phyloP scores from a whole-genome alignment of 2,888 invertebrate genomes.

The Lycaena phlaeas region DNA sequence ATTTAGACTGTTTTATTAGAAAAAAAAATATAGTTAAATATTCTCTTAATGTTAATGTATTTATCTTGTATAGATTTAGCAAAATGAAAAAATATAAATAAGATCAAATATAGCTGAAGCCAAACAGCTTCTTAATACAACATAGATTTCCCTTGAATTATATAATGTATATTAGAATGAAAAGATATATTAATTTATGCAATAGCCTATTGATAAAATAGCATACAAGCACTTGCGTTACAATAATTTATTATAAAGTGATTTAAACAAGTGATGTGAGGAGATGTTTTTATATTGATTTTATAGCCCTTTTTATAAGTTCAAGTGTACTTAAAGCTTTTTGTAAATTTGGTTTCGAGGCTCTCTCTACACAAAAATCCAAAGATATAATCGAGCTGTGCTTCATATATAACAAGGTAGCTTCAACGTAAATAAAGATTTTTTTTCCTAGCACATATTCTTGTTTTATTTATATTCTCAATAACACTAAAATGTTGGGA shows the following conservation, averaged over 20 bases:
- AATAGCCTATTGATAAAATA: too few relatives aligned
- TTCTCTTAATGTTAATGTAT: neutral
- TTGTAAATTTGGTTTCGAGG: constrained; percentile 29
- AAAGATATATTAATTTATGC: too few relatives aligned
- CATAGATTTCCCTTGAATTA: too few relatives aligned
- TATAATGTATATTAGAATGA: too few relatives aligned
- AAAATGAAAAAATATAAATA: neutral
- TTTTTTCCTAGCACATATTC: constrained; percentile 35
- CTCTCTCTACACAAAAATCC: constrained; percentile 31
- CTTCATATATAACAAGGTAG: constrained; percentile 28
- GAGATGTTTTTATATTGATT: constrained; percentile 15
- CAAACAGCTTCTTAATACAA: too few relatives aligned
- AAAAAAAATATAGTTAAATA: too few relatives aligned
- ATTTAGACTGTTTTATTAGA: too few relatives aligned
- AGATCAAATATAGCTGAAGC: neutral
- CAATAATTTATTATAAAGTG: neutral
- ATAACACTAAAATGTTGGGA: neutral
- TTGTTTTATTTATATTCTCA: constrained; percentile 37
- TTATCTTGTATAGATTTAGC: constrained; percentile 1
- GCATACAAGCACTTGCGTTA: constrained; percentile 2
- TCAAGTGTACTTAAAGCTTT: constrained; percentile 43
- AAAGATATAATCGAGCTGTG: constrained; percentile 15
- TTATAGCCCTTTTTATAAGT: constrained; percentile 27
- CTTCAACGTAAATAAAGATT: constrained; percentile 36
- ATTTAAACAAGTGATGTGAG: neutral